Conservation (phyloP, 2,797 vertebrate species). For the Aotus griseimembra region DNA sequence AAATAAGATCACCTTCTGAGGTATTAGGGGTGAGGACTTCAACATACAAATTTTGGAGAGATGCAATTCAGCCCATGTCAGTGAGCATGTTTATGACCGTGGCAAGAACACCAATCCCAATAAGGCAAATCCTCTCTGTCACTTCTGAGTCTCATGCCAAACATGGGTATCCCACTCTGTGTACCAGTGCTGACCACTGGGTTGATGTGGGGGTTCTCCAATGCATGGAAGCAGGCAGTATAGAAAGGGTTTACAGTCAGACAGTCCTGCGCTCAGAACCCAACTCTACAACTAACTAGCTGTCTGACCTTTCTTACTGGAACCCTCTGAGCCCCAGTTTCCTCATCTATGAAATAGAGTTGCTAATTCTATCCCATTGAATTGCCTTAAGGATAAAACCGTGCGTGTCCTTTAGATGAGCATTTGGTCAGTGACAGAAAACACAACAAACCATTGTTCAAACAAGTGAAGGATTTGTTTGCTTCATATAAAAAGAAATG, state of each 20-base stretch:
- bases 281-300: not conserved
- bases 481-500: not conserved
- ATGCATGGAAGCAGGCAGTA: not conserved
- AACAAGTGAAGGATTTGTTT: not conserved
- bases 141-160: not conserved
- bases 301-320: not conserved
- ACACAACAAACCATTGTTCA: not conserved
- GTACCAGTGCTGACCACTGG: not conserved
- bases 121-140: not conserved
- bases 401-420: not conserved
- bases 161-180: not conserved
- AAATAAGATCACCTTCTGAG: not conserved
- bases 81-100: not conserved
- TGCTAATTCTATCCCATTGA: not conserved
- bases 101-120: not conserved
- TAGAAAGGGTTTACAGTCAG: not conserved
- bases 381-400: constrained; percentile 3
- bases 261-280: not conserved
- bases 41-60: not conserved
- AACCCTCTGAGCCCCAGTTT: not conserved
- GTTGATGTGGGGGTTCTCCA: not conserved
- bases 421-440: constrained; percentile 2
- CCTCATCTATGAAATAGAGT: not conserved
- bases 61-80: not conserved
- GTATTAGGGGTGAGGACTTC: not conserved